These are phyloP conservation scores for Varroa destructor DNA, from an alignment of 1,140 invertebrate genomes.

Conservation along the genomic window DNA sequence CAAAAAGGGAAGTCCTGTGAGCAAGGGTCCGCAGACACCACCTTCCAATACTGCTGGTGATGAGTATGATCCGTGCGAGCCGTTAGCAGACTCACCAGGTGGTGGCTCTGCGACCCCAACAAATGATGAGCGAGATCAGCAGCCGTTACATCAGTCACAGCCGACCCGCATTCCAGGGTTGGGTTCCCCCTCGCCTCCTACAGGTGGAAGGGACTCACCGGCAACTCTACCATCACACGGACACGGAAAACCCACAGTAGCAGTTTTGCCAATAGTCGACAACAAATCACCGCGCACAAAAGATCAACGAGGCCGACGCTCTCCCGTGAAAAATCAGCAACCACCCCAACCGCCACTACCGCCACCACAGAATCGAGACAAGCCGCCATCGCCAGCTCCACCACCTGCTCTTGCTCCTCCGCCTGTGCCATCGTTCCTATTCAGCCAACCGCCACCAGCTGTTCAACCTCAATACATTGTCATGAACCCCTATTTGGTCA, in stretches of 20 bases:
- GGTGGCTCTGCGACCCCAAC: not conserved
- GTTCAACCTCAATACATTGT: slow-evolving; percentile 24
- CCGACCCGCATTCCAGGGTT: not conserved
- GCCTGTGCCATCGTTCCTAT: slow-evolving; percentile 21
- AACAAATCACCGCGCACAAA: slow-evolving; percentile 14
- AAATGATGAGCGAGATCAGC: slow-evolving; percentile 25
- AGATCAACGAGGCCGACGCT: slow-evolving; percentile 6
- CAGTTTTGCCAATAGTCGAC: slow-evolving; percentile 15
- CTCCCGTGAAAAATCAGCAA: not conserved
- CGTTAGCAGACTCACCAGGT: not conserved
- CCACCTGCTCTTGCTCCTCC: slow-evolving; percentile 17
- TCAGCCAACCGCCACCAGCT: slow-evolving; percentile 7
- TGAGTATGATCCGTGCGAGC: slow-evolving; percentile 15
- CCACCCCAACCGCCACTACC: slow-evolving; percentile 1
- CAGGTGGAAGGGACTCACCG: slow-evolving; percentile 5
- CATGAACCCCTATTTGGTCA: slow-evolving; percentile 7
- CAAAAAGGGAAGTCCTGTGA: not conserved
- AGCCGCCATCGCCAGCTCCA: slow-evolving; percentile 13
- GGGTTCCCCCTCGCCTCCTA: not conserved
- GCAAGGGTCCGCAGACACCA: slow-evolving; percentile 9
- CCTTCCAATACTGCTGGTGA: slow-evolving; percentile 7
- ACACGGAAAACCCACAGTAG: slow-evolving; percentile 12
- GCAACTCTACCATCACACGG: not conserved
- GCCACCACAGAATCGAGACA: slow-evolving; percentile 4
- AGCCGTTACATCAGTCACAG: no score